These are phyloP conservation scores for Hassar affinis DNA, from an alignment of 2,113 vertebrate species.

Conservation along the genomic window DNA sequence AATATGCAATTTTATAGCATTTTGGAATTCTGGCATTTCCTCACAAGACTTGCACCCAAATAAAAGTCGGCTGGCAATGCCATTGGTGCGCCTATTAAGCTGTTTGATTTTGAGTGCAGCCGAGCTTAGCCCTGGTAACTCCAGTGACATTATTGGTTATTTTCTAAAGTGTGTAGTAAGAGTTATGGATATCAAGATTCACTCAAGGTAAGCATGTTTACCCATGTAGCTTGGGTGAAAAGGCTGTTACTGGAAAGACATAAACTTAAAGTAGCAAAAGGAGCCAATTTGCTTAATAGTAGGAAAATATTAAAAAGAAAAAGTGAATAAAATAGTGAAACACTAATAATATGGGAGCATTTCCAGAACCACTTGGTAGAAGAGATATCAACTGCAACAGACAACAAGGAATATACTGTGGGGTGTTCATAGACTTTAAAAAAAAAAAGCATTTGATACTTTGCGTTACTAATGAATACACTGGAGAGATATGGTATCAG, in stretches of 20 bases:
- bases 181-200: conserved; percentile 53
- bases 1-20: background rate
- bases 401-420: no score
- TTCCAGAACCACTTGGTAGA: no score
- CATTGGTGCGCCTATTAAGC: conserved; percentile 42
- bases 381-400: no score
- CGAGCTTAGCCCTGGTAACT: conserved; percentile 42
- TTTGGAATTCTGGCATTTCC: background rate
- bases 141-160: conserved; percentile 51
- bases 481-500: no score
- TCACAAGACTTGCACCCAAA: background rate
- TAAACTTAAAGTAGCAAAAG: conserved; percentile 3
- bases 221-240: conserved; percentile 20
- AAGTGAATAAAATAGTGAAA: background rate
- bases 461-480: no score
- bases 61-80: background rate
- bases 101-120: conserved; percentile 43
- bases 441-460: no score
- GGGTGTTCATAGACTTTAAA: no score
- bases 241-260: conserved; percentile 13
- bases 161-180: conserved; percentile 46
- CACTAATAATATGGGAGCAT: background rate
- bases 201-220: conserved; percentile 39
- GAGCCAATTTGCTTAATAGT: background rate
- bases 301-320: background rate